Conservation (phyloP, 2,113 vertebrate species). For the Takifugu bimaculatus region DNA sequence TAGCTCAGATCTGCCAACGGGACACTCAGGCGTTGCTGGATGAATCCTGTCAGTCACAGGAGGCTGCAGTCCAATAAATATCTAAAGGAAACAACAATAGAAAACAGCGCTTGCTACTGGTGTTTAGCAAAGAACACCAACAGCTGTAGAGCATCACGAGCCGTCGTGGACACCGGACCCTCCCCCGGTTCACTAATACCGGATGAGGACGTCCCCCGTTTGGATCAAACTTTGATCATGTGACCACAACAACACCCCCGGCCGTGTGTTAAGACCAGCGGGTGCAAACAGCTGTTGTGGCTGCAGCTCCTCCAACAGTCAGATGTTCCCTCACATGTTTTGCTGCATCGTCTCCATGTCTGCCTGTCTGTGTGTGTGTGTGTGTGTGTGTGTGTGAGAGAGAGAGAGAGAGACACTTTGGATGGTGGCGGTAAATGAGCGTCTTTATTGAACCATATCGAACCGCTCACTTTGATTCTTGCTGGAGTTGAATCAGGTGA, state of each 20-base stretch:
- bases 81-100: slow-evolving; percentile 25
- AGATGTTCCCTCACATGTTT: too few species aligned
- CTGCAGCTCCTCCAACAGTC: too few species aligned
- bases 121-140: slow-evolving; percentile 7
- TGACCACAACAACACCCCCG: too few species aligned
- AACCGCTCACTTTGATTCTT: background rate
- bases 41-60: slow-evolving; percentile 32
- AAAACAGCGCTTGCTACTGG: slow-evolving; percentile 15
- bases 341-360: too few species aligned
- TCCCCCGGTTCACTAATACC: too few species aligned
- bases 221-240: too few species aligned
- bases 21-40: slow-evolving; percentile 24
- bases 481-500: slow-evolving; percentile 60
- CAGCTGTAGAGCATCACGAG: too few species aligned
- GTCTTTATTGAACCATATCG: slow-evolving; percentile 25
- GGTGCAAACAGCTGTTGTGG: too few species aligned
- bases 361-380: background rate
- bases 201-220: too few species aligned
- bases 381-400: too few species aligned
- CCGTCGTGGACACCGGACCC: background rate
- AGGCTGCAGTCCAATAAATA: slow-evolving; percentile 33
- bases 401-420: background rate
- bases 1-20: slow-evolving; percentile 21
- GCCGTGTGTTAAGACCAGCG: too few species aligned
- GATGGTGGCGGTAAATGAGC: background rate